Evolutionary conservation across 2,113 vertebrate genomes (phyloP).

Genomic region (Glaucidium brasilianum): DNA sequence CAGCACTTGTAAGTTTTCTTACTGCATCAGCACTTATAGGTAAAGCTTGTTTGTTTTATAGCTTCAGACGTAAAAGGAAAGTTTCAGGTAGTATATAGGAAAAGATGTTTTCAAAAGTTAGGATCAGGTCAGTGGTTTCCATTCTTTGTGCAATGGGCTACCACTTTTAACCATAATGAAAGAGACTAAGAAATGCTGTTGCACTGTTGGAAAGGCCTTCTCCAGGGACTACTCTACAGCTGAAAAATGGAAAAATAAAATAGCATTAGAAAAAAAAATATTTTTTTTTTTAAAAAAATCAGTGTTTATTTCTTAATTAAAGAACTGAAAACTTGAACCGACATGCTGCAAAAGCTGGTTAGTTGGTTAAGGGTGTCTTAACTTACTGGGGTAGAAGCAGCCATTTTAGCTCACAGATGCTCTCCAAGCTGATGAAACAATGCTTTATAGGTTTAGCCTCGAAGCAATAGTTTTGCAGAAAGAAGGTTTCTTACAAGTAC

Average conservation of each 20-base stretch:
- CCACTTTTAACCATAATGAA: conserved; percentile 53
- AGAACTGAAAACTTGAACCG: conserved; percentile 5
- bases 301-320: conserved; percentile 32
- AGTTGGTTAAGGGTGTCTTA: conserved; percentile 63
- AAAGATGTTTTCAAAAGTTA: conserved; percentile 38
- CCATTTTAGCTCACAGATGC: neutral
- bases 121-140: conserved; percentile 72
- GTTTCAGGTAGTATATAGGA: conserved; percentile 61
- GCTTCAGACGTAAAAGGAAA: conserved; percentile 48
- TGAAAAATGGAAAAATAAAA: conserved; percentile 87
- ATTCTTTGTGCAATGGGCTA: conserved; percentile 75
- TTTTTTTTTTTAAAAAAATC: neutral
- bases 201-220: conserved; percentile 79
- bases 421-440: neutral
- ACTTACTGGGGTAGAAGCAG: conserved; percentile 30
- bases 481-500: conserved; percentile 77
- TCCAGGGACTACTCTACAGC: conserved; percentile 86
- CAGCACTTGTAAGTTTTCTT: conserved; percentile 81
- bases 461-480: conserved; percentile 66
- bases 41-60: conserved; percentile 71
- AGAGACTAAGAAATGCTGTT: conserved; percentile 71
- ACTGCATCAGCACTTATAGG: conserved; percentile 75
- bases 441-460: neutral
- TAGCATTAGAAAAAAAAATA: conserved; percentile 66
- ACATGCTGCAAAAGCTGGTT: conserved; percentile 50